Evolutionary conservation across 2,888 invertebrate genomes (phyloP).

Genomic region (Ophonus ardosiacus): DNA sequence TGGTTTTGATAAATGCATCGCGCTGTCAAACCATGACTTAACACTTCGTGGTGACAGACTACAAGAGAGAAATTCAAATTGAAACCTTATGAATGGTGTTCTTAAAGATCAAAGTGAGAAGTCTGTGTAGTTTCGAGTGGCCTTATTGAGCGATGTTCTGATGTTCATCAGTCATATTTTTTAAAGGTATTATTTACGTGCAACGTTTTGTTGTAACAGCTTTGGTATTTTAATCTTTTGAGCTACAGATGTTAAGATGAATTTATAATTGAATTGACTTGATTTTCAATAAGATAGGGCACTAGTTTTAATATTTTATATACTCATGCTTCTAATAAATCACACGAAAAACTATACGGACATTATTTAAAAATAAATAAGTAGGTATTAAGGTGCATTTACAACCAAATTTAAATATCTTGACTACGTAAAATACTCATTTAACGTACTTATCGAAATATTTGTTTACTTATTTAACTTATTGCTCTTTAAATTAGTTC

Average conservation of each 20-base stretch:
- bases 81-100: background rate
- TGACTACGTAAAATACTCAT: too few species aligned
- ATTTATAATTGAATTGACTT: constrained; percentile 48
- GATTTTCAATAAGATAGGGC: constrained; percentile 37
- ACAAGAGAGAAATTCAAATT: background rate
- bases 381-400: background rate
- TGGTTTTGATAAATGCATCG: constrained; percentile 62
- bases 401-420: background rate
- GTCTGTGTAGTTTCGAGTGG: constrained; percentile 48
- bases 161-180: constrained; percentile 62
- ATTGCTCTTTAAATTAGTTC: too few species aligned
- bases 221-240: constrained; percentile 53
- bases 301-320: constrained; percentile 13
- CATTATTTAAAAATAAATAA: background rate
- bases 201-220: constrained; percentile 48
- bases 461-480: too few species aligned
- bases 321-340: background rate
- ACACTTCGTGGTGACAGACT: constrained; percentile 31
- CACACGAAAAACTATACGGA: background rate
- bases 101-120: background rate
- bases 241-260: constrained; percentile 43
- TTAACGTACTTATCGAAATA: too few species aligned
- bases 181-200: constrained; percentile 59
- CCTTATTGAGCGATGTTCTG: constrained; percentile 56
- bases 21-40: constrained; percentile 58